Evolutionary conservation across 2,797 vertebrate species (phyloP), one percentile per base, ranked within the genome.

Genomic region (Argentina silus): DNA sequence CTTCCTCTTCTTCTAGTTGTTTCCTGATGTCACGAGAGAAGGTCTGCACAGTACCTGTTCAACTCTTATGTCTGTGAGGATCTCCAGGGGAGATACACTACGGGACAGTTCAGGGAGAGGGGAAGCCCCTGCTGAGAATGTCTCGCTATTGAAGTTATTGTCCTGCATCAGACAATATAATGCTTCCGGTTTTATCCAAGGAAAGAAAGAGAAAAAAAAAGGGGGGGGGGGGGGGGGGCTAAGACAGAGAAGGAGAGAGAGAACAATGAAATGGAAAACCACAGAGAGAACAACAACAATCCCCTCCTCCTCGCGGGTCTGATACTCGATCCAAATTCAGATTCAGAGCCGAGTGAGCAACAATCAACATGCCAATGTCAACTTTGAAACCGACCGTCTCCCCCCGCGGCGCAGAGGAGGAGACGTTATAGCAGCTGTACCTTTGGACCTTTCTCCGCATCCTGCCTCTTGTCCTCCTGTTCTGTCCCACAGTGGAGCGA

Each of bases 211-310:
- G 2, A 61, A 8, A 17, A 17, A 63, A 7, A 43, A 36, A 53
- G 53, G 14, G 8, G n/a, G n/a, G n/a, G n/a, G n/a, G 44, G 45
- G 45, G 14, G 27, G 59, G 43, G 72, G 70, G 44, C 1, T 36
- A 36, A 0, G 42, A 57, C 77, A 69, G 60, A 56, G 45, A 72
- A 43, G 9, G 8, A 36, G 36, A 69, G 44, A 64, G 14, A 6
- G 14, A 64, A n/a, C 14, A 70, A 83, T 73, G 67, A 84, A 82
- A 85, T 66, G 69, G 75, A 82, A 86, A 84, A 88, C 78, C 73
- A 84, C 76, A 15, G 82, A 81, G 76, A 6, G 15, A 23, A 47
- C 10, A 87, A 84, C 63, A 74, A 42, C 47, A 12, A 59, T 17
- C n/a, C 17, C 55, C 23, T 74, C 70, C 71, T 83, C 69, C 64